Base-by-base conservation (phyloP, 1,140 invertebrate species). In the Megathymus violae region DNA sequence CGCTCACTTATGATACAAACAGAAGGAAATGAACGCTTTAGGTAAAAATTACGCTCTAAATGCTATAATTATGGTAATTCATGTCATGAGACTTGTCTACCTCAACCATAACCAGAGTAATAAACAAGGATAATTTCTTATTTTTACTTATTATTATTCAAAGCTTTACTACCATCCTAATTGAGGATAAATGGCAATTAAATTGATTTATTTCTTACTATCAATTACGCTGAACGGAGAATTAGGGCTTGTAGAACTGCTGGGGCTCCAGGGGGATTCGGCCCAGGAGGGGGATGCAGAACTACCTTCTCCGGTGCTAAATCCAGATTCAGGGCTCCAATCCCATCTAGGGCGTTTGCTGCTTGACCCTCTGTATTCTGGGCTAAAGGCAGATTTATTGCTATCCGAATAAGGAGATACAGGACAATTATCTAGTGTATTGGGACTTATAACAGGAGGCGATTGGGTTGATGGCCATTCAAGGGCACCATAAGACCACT, bases 321-420 rank as follows among this genome's bases (percentile, higher is more conserved):
- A 63, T 1, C 78, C 80, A 4, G 91, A 92, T 43, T 87, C 82
- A 1, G 89, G 88, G 60, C 89, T 91, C 83, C 85, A 89, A 58
- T 91, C 86, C 66, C 74, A 83, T 25, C 75, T 65, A 3, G 71
- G 54, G 7, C 80, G 66, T 61, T 82, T 87, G 22, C 62, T 73
- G 0, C 73, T 52, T 5, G 77, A 76, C 5, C 65, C 64, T 13
- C 71, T 67, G 17, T 84, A 82, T 52, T 91, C 88, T 10, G 89
- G 85, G 62, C 90, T 91, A 31, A 85, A 80, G 0, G 82, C 84
- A 5, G 84, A 86, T 40, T 84, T 78, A 58, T 81, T 81, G 10
- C 75, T 77, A 51, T 88, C 85, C 0, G 84, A 87, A 54, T 76
- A 80, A 16, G 75, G 80, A 3, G 84, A 86, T 14, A 76, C 34